Conservation (phyloP, 2,797 vertebrate genomes). For the Selene dorsalis region DNA sequence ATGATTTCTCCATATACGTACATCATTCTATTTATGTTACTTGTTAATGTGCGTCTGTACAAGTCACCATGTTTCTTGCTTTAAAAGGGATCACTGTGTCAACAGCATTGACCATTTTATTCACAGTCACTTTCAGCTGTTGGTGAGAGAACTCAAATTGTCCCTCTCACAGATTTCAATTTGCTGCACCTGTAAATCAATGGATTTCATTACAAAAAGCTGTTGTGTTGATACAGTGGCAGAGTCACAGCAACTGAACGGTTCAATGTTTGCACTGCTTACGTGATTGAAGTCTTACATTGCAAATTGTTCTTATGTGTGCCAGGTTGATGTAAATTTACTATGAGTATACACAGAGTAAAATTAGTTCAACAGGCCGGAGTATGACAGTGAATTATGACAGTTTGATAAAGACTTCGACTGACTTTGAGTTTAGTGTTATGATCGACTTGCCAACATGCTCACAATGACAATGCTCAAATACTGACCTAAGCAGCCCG, state of each 20-base stretch:
- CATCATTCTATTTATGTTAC: not conserved
- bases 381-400: not conserved
- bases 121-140: not conserved
- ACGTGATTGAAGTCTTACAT: not conserved
- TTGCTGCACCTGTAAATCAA: conserved; percentile 5
- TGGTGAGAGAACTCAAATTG: not conserved
- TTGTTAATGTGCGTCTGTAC: not conserved
- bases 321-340: not conserved
- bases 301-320: not conserved
- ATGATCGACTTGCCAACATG: no score
- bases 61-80: not conserved
- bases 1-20: not conserved
- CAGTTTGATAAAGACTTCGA: no score
- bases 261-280: not conserved
- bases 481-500: no score
- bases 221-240: no score
- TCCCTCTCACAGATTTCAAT: not conserved
- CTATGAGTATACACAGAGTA: not conserved
- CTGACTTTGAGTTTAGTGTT: no score
- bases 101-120: conserved; percentile 2
- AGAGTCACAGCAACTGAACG: not conserved
- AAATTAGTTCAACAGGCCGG: not conserved
- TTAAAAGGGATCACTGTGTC: conserved; percentile 5
- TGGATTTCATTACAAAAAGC: not conserved
- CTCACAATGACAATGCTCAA: not conserved